Evolutionary conservation across 53 echinoderm and acorn worm species (phyloP), one percentile per base, ranked within the genome.

Genomic region (Henricia sp.): DNA sequence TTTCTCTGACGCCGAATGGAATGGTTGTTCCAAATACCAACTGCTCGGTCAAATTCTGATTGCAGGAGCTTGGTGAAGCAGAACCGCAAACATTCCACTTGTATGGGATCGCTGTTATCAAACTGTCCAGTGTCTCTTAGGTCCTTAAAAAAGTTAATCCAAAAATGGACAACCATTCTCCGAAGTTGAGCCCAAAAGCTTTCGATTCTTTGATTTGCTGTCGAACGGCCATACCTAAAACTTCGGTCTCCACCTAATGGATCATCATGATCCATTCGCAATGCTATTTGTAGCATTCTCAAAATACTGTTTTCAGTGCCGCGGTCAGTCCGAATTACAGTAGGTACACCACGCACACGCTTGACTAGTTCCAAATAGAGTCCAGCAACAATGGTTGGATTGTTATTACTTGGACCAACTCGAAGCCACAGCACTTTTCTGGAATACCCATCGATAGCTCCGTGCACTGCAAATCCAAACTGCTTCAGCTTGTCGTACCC

Each of bases 271-370:
- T 88, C 73, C 72, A 58, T 72, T 55, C 92, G 29, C 46, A 91
- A 71, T 4, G 82, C 88, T 23, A 69, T 65, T 50, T 91, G 91
- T 19, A 93, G 28, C 27, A 41, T 21, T 52, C 56, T 59, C 6
- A 90, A 33, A 77, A 72, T 63, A 29, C 82, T 55, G 33, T 87
- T 93, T 72, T 93, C 93, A n/a, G 90, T 90, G 72, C 93, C 93
- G 16, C 88, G 48, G 54, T 93, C 93, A 44, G 77, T 70, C 25
- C 93, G 58, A 6, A 93, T 84, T 52, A 90, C 57, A 21, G 58
- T 59, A 23, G 90, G 90, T 37, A 90, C 82, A 4, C 87, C 90
- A 2, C 77, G 52, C 54, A 66, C 35, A 6, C 58, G 37, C 11
- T 87, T 66, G 6, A 87, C 68, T 34, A 39, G 39, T 33, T 69